A percentile compares a stretch with the other conserved stretches of the same genome.
Evolutionary conservation across 2,113 vertebrate species (phyloP).

Genomic region (Cyrtonyx montezumae): DNA sequence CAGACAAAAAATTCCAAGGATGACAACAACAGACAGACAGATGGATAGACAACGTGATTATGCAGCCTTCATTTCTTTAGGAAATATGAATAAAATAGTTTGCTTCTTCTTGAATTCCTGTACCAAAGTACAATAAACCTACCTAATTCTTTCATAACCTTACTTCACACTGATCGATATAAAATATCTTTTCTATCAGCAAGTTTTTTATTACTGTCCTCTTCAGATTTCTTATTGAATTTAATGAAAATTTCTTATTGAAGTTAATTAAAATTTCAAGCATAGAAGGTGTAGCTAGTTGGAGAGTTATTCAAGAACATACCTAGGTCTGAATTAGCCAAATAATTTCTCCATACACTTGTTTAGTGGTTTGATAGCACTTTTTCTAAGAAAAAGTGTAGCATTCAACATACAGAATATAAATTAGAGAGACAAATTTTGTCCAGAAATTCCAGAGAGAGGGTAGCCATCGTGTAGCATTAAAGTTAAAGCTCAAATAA

Average conservation of each 20-base stretch:
- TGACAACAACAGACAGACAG: neutral
- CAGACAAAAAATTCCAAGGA: neutral
- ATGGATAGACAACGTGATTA: neutral
- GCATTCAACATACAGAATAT: neutral
- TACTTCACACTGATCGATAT: neutral
- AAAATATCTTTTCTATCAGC: neutral
- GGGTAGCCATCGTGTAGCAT: neutral
- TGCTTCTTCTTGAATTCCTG: neutral
- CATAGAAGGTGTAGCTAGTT: neutral
- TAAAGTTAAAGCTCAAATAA: neutral
- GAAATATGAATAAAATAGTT: neutral
- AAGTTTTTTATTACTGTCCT: neutral
- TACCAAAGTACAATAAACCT: neutral
- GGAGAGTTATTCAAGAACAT: neutral
- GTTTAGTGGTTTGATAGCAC: neutral
- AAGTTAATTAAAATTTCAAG: neutral
- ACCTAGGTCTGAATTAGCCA: neutral
- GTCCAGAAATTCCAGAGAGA: neutral
- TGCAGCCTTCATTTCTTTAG: neutral
- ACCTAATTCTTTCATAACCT: neutral
- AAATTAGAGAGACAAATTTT: neutral
- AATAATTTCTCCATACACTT: neutral
- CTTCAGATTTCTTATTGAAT: neutral
- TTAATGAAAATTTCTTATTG: neutral
- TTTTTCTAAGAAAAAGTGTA: neutral